Base-by-base conservation (phyloP, 2,888 invertebrate genomes). In the Oscheius sp. region DNA sequence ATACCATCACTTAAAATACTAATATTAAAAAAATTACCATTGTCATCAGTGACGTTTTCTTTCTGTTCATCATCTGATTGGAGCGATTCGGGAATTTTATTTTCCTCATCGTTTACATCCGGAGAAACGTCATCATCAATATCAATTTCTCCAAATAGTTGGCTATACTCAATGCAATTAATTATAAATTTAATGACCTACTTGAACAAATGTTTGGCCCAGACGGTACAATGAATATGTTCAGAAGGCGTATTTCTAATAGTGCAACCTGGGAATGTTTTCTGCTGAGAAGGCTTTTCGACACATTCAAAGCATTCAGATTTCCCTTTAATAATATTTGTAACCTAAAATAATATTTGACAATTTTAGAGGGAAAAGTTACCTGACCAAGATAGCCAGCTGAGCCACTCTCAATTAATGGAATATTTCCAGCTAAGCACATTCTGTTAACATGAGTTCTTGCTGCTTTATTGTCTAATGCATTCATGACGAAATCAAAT, bases 201-300 rank as follows among this genome's bases (percentile, higher is more conserved):
- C 92, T 96, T 96, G 89, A 97, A 99, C 10, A 98, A 90, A 90
- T 96, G 96, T 88, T 99, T 99, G 0, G 96, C 93, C 98, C 98
- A 99, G 23, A 98, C 96, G 79, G 98, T 95, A 87, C 98, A 99
- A 88, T 99, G 98, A 80, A 98, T 96, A 0, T 95, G 95, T 87
- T 98, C 97, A 0, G 96, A 96, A 0, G 98, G 98, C 0, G 98
- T 99, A 87, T 99, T 99, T 23, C 98, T 90, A 80, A 99, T 99
- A 1, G 98, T 99, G 87, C 98, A 99, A 0, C 96, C 96, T 0
- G 98, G 97, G 88, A 92, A 99, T 5, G 93, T 92, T 87, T 95
- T 96, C 86, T 94, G 94, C 20, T 92, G 90, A 23, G 52, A 64
- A 23, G 71, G 69, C 65, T 79, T 95, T 0, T 94, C 94, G 65